phyloP scores from a whole-genome alignment of 2,797 vertebrate species.

The Anas capensis region DNA sequence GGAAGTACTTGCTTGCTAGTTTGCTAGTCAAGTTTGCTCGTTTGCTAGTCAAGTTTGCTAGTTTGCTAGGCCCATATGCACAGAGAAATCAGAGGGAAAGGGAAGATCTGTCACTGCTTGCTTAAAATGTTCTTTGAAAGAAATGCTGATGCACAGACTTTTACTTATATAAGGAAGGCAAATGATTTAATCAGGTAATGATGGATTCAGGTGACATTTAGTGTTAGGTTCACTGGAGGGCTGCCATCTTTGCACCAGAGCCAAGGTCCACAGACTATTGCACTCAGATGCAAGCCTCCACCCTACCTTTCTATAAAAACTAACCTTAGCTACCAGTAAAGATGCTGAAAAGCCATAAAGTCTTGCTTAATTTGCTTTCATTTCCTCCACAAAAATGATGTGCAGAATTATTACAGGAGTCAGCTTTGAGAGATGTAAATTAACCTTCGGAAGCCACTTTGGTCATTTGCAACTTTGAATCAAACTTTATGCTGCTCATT shows the following conservation, averaged over 20 bases:
- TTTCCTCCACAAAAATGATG: slow-evolving; percentile 34
- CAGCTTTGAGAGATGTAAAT: background rate
- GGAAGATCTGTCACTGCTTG: slow-evolving; percentile 21
- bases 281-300: background rate
- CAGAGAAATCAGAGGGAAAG: background rate
- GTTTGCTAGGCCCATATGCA: background rate
- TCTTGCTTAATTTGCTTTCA: slow-evolving; percentile 33
- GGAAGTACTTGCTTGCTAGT: background rate
- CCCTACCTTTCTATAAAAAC: background rate
- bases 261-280: slow-evolving; percentile 68
- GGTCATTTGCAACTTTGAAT: background rate
- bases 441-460: slow-evolving; percentile 34
- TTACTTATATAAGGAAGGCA: slow-evolving; percentile 58
- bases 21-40: background rate
- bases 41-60: background rate
- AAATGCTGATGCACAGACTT: slow-evolving; percentile 64
- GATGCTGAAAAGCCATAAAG: slow-evolving; percentile 14
- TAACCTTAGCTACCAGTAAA: slow-evolving; percentile 10
- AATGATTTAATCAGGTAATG: slow-evolving; percentile 89
- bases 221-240: slow-evolving; percentile 81
- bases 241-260: slow-evolving; percentile 86
- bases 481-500: background rate
- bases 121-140: slow-evolving; percentile 66
- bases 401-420: background rate
- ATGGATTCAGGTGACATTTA: slow-evolving; percentile 85